Evolutionary conservation across 2,797 vertebrate species (phyloP), one percentile per base, ranked within the genome.

Genomic region (Esox masquinongy): DNA sequence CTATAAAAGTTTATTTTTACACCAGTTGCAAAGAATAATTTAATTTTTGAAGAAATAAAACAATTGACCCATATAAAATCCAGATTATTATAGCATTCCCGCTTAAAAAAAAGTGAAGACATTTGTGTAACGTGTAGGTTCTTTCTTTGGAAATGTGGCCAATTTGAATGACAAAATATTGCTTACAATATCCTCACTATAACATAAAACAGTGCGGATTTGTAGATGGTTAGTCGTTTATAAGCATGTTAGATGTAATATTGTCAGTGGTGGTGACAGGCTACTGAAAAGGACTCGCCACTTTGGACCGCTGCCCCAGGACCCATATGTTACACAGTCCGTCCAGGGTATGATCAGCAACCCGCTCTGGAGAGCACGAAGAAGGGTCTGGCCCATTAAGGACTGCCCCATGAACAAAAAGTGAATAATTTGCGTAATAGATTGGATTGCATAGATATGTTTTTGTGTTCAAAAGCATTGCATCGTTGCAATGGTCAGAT

Each of bases 301-400:
- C 74, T 80, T 89, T 93, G 92, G 92, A 91, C 79, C 77, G 15
- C 43, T 89, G 89, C 92, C 92, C 84, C 74, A 83, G 86, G 87
- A 88, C 90, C 91, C 92, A 93, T 90, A 89, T 93, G 92, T 81
- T 90, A 80, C 14, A 69, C 77, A 47, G 79, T 85, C 81, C 85
- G 73, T 90, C 90, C 89, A 90, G 86, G 85, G 87, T 85, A 88
- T 73, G 88, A 88, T 90, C 88, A 89, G 84, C 80, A 81, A 70
- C 78, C 76, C 82, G 79, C 86, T 78, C 82, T 36, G 24, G 59
- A 36, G 74, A 63, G 19, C 77, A 56, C 82, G 73, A 87, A 80
- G 84, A 79, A 79, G 80, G 84, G 80, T 74, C 61, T 29, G 73
- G 79, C 80, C 84, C 79, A 78, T 84, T 75, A 81, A 79, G 77